Conservation (phyloP, 2,797 vertebrate genomes). For the Schizothorax lantsangensis region DNA sequence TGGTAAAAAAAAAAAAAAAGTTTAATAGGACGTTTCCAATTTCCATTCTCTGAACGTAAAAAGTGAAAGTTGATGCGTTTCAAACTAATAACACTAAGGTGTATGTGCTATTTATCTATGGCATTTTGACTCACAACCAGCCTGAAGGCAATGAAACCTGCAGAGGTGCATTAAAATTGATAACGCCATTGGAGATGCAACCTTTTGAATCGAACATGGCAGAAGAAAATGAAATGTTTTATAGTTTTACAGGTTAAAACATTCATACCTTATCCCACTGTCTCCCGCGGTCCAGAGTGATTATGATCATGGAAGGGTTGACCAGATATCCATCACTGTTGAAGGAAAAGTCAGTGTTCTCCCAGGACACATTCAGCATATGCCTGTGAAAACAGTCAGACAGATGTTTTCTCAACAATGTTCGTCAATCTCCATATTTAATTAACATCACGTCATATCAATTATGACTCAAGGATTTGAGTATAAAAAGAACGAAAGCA, state of each 20-base stretch:
- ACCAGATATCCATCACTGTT: constrained; percentile 92
- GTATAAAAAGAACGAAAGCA: neutral
- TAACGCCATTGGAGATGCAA: neutral
- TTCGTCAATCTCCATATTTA: neutral
- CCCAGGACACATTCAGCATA: constrained; percentile 94
- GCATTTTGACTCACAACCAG: constrained; percentile 20
- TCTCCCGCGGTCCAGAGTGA: constrained; percentile 90
- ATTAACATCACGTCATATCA: neutral
- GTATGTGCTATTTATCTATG: constrained; percentile 4
- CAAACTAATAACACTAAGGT: constrained; percentile 7
- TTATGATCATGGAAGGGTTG: constrained; percentile 94
- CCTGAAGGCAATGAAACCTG: constrained; percentile 23
- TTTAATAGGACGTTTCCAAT: constrained; percentile 21
- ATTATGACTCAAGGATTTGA: neutral
- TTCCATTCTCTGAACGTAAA: constrained; percentile 29
- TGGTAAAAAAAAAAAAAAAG: constrained; percentile 11
- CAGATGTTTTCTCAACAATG: neutral
- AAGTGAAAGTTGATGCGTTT: constrained; percentile 6
- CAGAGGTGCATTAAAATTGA: constrained; percentile 13
- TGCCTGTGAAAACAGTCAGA: constrained; percentile 77
- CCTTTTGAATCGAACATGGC: neutral
- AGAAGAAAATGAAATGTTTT: neutral
- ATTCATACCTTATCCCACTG: constrained; percentile 93
- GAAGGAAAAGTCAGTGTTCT: constrained; percentile 95
- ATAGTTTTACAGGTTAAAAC: neutral